Conservation (phyloP, 2,113 vertebrate genomes). For the Petrocephalus microphthalmus region DNA sequence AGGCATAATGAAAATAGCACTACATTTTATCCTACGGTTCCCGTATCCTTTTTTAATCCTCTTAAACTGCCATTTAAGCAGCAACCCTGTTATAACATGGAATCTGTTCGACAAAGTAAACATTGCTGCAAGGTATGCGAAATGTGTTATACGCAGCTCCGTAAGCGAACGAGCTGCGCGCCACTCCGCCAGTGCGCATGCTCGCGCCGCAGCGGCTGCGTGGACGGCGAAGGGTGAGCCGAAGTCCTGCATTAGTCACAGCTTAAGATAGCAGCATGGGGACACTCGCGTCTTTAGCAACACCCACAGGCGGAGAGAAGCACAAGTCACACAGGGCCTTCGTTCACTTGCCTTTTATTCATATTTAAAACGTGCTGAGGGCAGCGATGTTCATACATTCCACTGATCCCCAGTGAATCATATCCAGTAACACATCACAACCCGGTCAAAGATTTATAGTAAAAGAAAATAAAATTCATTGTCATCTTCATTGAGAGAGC, state of each 20-base stretch:
- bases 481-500: slow-evolving; percentile 47
- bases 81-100: background rate
- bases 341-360: slow-evolving; percentile 66
- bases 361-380: slow-evolving; percentile 80
- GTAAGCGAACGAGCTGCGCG: background rate
- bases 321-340: background rate
- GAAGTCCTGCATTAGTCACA: background rate
- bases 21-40: background rate
- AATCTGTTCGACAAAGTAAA: background rate
- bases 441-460: slow-evolving; percentile 50
- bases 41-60: background rate
- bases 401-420: slow-evolving; percentile 56
- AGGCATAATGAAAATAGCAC: background rate
- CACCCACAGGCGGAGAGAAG: background rate
- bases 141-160: background rate
- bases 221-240: background rate
- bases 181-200: background rate
- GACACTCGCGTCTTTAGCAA: background rate
- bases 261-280: background rate
- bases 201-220: background rate
- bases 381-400: slow-evolving; percentile 62
- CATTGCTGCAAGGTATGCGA: background rate
- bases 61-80: background rate
- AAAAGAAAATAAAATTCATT: slow-evolving; percentile 40
- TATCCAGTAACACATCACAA: slow-evolving; percentile 61